Base-by-base conservation (phyloP, 1,140 invertebrate genomes). In the Globodera ellingtonae region DNA sequence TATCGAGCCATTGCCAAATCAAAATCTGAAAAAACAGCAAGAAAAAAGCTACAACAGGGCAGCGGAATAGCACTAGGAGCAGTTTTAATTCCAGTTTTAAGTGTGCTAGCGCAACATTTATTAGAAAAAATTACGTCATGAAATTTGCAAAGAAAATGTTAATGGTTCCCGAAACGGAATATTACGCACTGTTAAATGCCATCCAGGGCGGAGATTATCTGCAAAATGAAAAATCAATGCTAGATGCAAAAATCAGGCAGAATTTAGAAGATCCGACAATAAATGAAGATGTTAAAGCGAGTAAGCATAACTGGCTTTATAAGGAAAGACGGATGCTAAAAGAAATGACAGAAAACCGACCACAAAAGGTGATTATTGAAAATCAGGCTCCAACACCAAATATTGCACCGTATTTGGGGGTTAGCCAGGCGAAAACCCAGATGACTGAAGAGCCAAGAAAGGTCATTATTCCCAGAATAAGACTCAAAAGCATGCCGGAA, bases 31-130 rank as follows among this genome's bases (percentile, higher is more conserved):
- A 18, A 9, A 44, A 6, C n/a, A 47, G 79, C 79, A 18, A 10
- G 81, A 48, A 81, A 81, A 84, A 59, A 79, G 81, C 21, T 81
- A 13, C 75, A 77, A 79, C 9, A 77, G 15, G 75, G 75, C n/a
- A 52, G n/a, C 8, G 48, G 75, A 15, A 50, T 50, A 35, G 35
- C 35, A 35, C 35, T 35, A 35, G 35, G 35, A 35, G 35, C 35
- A 35, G 35, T 35, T 35, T 35, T 35, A 35, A 35, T 35, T 35
- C 35, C 35, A 35, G 35, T 35, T 35, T 35, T 35, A 35, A 35
- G 35, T 35, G 35, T 35, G 1, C 35, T 35, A 2, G 35, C 35
- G 35, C 35, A 35, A 35, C 35, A 35, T 35, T 35, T 35, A 35
- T 2, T 35, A 35, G 35, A 35, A 35, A 35, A 35, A 35, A 35